A percentile compares a stretch with the other conserved stretches of the same genome.
Conservation (phyloP, 1,140 invertebrate genomes). For the Ooceraea biroi region DNA sequence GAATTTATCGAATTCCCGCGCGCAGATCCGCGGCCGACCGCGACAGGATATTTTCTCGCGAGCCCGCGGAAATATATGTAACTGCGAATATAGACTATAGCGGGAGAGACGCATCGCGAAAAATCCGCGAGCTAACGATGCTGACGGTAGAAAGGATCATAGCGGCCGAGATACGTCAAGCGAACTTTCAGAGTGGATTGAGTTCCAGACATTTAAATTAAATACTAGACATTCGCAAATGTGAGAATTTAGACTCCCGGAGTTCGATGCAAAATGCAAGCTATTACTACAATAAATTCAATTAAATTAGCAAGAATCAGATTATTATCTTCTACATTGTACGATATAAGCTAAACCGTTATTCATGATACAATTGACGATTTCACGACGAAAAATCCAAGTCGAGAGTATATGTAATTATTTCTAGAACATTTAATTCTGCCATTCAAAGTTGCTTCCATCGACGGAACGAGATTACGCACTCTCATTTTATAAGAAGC, state of each 20-base stretch:
- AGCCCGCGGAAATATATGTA: constrained; percentile 1
- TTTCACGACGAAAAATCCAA: too few species aligned
- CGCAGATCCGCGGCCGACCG: background rate
- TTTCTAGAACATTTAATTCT: too few species aligned
- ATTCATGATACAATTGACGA: background rate
- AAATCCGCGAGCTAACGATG: constrained; percentile 29
- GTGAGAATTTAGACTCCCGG: background rate
- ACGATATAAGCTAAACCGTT: constrained; percentile 1
- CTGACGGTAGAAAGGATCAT: constrained; percentile 27
- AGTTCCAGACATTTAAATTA: constrained; percentile 38
- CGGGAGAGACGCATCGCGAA: background rate
- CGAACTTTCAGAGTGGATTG: constrained; percentile 25
- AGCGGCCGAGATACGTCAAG: constrained; percentile 26
- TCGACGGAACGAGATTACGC: too few species aligned
- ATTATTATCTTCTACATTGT: background rate
- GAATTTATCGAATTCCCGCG: constrained; percentile 44
- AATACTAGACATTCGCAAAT: constrained; percentile 19
- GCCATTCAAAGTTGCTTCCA: too few species aligned
- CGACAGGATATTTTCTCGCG: constrained; percentile 6
- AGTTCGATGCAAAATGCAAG: background rate
- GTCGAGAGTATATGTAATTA: too few species aligned
- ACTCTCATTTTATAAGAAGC: too few species aligned
- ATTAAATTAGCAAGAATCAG: background rate
- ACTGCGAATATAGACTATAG: constrained; percentile 11
- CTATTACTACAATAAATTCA: constrained; percentile 22